These are phyloP conservation scores for Dicranocentrus wangi DNA, from an alignment of 2,888 invertebrate species.

Conservation along the genomic window DNA sequence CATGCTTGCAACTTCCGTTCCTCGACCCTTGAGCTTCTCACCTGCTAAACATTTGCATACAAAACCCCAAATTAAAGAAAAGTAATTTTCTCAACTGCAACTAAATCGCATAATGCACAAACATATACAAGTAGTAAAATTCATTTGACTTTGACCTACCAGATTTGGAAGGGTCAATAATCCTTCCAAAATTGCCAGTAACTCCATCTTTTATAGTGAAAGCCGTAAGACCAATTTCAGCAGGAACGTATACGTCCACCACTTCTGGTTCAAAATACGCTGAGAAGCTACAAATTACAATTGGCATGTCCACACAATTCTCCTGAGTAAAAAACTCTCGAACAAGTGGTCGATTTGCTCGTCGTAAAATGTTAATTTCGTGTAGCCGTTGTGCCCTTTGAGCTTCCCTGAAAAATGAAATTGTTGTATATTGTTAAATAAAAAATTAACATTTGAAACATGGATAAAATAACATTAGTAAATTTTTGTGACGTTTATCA, in stretches of 20 bases:
- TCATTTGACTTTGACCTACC: not conserved
- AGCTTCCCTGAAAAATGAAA: not conserved
- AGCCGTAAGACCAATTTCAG: constrained; percentile 47
- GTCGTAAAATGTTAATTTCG: not conserved
- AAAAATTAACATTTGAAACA: too few species aligned
- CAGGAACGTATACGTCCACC: not conserved
- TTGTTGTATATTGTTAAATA: too few species aligned
- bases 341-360: constrained; percentile 2
- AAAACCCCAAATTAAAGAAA: not conserved
- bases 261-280: not conserved
- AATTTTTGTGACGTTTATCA: too few species aligned
- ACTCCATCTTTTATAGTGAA: constrained; percentile 41
- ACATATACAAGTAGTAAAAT: not conserved
- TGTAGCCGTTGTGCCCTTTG: not conserved
- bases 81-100: too few species aligned
- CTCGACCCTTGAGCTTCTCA: constrained; percentile 6
- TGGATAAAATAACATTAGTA: too few species aligned
- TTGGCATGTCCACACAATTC: not conserved
- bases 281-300: constrained; percentile 28
- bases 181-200: constrained; percentile 28
- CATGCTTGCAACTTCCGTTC: not conserved
- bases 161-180: constrained; percentile 43
- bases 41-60: not conserved
- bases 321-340: not conserved
- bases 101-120: not conserved